Percentiles rank a stretch among this genome's conserved stretches.
phyloP scores from a whole-genome alignment of 1,140 invertebrate genomes.

The Dendrolimus punctatus region DNA sequence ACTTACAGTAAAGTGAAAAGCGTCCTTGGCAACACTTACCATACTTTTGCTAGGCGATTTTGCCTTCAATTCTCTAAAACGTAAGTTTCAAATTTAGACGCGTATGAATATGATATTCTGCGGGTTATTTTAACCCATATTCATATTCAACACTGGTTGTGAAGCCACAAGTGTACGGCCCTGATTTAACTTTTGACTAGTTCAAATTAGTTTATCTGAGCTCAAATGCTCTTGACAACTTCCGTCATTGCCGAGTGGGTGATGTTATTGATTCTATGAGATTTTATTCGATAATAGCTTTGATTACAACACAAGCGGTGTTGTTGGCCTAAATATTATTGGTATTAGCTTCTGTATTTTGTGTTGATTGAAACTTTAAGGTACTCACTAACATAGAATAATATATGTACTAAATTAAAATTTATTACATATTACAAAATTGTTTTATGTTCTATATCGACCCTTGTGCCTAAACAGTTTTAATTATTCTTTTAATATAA shows the following conservation, averaged over 20 bases:
- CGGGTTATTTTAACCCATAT: conserved; percentile 7
- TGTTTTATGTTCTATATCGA: too few relatives aligned
- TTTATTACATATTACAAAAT: too few relatives aligned
- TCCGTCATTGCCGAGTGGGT: conserved; percentile 13
- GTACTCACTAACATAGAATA: too few relatives aligned
- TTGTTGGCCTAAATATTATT: too few relatives aligned
- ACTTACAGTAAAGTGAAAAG: conserved; percentile 16
- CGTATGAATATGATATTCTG: conserved; percentile 3
- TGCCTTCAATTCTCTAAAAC: not conserved
- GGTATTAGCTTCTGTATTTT: too few relatives aligned
- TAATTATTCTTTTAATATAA: too few relatives aligned
- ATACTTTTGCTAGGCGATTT: not conserved
- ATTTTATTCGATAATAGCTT: too few relatives aligned
- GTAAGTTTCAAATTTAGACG: too few relatives aligned
- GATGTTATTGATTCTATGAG: conserved; percentile 9
- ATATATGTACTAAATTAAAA: too few relatives aligned
- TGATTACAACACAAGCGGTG: too few relatives aligned
- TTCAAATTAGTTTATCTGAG: conserved; percentile 39
- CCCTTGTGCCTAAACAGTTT: too few relatives aligned
- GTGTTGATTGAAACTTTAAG: too few relatives aligned
- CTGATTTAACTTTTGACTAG: conserved; percentile 36
- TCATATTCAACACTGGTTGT: conserved; percentile 6
- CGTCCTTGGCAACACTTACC: not conserved
- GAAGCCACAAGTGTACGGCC: conserved; percentile 16
- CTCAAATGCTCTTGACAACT: conserved; percentile 17